Base-by-base conservation (phyloP, 1,140 invertebrate species). In the Drosophila trapezifrons region DNA sequence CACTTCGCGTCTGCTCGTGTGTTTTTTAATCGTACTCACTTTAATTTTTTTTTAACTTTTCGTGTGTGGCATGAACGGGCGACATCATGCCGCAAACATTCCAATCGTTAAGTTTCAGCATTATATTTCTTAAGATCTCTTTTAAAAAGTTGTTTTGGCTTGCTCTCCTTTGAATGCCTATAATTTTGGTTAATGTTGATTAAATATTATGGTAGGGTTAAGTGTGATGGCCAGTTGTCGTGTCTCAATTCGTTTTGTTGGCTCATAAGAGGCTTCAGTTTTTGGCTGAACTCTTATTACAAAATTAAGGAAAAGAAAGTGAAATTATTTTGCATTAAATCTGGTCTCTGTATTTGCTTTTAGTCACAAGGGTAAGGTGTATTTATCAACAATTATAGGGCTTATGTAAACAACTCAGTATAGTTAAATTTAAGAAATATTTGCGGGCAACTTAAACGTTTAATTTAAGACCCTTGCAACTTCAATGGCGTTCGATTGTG, bases 1-100 rank as follows among this genome's bases (percentile, higher is more conserved):
- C 83, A 83, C 74, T 60, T 67, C 63, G 76, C 80, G 78, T 76
- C 64, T 75, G 75, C 58, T 80, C 52, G 32, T 2, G 46, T 56
- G 66, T 52, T 70, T 67, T 71, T 70, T 69, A n/a, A n/a, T 69
- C 27, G 32, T 45, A 71, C 45, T 58, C 54, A 45, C 29, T 78
- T 57, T 42, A 46, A 55, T 85, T 83, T 56, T 49, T 32, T 51
- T 13, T 46, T 25, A 43, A 49, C 46, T 66, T 56, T 55, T 59
- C 72, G 60, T 70, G 64, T 43, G 46, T 52, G 35, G 42, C 38
- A 58, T 58, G 27, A 65, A 59, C 69, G 80, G 55, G 42, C 67
- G 65, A 71, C 67, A 71, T 38, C 67, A 71, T 71, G 67, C 70
- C 55, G 18, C 58, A 75, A 64, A 65, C 67, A 82, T 82, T 82